phyloP scores from a whole-genome alignment of 2,797 vertebrate genomes.

The Acanthiza pusilla region DNA sequence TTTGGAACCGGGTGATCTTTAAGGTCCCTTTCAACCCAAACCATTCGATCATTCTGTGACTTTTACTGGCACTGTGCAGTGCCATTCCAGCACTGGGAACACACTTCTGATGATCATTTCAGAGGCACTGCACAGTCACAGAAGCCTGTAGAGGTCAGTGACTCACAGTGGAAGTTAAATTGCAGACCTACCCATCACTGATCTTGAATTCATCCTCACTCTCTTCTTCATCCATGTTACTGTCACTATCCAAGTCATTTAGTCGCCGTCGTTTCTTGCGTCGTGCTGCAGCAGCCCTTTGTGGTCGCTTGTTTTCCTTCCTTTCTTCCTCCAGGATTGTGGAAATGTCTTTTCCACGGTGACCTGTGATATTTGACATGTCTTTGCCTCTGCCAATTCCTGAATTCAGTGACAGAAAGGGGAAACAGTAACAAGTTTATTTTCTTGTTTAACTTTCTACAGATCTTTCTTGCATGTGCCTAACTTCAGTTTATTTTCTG shows the following conservation, averaged over 20 bases:
- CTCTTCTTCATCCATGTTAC: constrained; percentile 91
- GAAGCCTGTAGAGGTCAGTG: background rate
- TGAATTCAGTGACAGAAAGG: background rate
- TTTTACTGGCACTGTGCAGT: background rate
- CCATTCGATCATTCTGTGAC: background rate
- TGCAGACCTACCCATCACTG: constrained; percentile 85
- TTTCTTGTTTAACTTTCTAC: background rate
- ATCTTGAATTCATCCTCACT: constrained; percentile 96
- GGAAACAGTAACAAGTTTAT: background rate
- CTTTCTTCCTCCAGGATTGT: constrained; percentile 88
- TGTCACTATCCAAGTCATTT: constrained; percentile 96
- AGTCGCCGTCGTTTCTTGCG: constrained; percentile 90
- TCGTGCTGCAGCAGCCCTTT: constrained; percentile 71
- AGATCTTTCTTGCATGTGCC: background rate
- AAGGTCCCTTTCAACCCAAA: background rate
- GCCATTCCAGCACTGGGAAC: background rate
- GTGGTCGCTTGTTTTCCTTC: constrained; percentile 83
- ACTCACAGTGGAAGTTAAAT: background rate
- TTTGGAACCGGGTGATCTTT: background rate
- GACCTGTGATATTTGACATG: constrained; percentile 85
- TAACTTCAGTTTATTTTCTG: background rate
- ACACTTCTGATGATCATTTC: background rate
- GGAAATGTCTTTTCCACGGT: constrained; percentile 91
- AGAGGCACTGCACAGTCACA: background rate
- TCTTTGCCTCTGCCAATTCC: constrained; percentile 82